These are phyloP conservation scores for Cataglyphis hispanica DNA, from an alignment of 1,140 invertebrate genomes.

Conservation along the genomic window DNA sequence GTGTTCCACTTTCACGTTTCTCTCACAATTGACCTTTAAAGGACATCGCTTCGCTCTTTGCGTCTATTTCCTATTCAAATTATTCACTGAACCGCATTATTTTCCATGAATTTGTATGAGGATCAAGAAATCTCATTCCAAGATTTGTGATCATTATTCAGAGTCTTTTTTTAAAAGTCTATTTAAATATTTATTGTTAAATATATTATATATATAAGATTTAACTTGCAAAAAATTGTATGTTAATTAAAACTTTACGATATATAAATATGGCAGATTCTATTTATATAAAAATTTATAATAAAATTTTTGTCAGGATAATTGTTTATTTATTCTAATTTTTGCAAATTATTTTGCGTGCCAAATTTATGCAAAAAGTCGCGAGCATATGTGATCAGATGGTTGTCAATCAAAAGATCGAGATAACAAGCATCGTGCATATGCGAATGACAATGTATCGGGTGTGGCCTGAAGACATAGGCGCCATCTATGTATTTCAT, in stretches of 20 bases:
- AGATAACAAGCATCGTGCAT: constrained; percentile 24
- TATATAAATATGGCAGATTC: background rate
- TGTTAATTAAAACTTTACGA: background rate
- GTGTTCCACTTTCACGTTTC: constrained; percentile 41
- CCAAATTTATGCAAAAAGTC: constrained; percentile 74
- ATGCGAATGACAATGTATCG: constrained; percentile 75
- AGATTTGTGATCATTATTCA: background rate
- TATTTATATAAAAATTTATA: background rate
- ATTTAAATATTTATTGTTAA: background rate
- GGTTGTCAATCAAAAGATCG: constrained; percentile 71
- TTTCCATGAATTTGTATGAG: constrained; percentile 6
- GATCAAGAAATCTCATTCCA: background rate
- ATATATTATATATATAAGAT: background rate
- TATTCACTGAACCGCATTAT: background rate
- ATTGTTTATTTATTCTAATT: constrained; percentile 15
- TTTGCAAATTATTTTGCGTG: background rate
- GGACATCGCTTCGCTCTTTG: constrained; percentile 60
- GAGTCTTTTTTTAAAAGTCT: background rate
- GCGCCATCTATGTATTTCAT: constrained; percentile 77
- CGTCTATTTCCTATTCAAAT: background rate
- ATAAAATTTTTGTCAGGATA: background rate
- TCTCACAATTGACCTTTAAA: constrained; percentile 77
- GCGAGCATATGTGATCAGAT: constrained; percentile 77
- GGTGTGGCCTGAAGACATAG: constrained; percentile 81
- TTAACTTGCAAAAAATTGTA: background rate